Conservation (phyloP, 2,113 vertebrate genomes). For the Ornithorhynchus anatinus region DNA sequence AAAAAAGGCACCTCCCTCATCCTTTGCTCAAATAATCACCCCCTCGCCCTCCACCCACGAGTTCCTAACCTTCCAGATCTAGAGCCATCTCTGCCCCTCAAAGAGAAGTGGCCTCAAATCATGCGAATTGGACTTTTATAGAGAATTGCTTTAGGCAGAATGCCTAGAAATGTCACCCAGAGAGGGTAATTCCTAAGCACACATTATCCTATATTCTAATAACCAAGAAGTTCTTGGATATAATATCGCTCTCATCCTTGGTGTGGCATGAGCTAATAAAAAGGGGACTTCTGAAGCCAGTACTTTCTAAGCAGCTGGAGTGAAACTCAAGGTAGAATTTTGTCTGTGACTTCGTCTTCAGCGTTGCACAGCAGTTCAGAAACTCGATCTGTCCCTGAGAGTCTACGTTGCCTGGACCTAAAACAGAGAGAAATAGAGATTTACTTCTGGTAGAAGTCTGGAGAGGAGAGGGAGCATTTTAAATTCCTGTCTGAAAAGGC, state of each 20-base stretch:
- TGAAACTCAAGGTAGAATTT: slow-evolving; percentile 97
- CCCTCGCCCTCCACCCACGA: no score
- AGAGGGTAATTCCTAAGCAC: background rate
- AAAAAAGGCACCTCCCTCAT: no score
- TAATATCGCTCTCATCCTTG: no score
- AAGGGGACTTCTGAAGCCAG: background rate
- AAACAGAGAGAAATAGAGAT: background rate
- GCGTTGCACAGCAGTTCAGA: slow-evolving; percentile 83
- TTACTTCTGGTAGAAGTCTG: background rate
- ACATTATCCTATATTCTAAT: background rate
- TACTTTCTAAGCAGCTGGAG: slow-evolving; percentile 95
- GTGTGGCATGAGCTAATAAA: accelerated
- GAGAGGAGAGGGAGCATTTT: no score
- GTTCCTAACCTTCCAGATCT: no score
- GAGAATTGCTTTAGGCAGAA: background rate
- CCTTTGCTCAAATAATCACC: no score
- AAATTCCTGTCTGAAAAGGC: accelerated
- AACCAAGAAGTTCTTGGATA: no score
- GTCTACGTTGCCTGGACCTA: slow-evolving; percentile 81
- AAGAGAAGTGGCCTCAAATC: no score
- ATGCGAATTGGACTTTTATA: no score
- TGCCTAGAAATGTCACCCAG: background rate
- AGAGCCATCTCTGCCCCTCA: no score
- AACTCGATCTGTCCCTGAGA: slow-evolving; percentile 90
- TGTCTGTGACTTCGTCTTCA: slow-evolving; percentile 95